Percentiles rank a stretch among this genome's conserved stretches.
Conservation (phyloP, 2,113 vertebrate species). For the Psettodes erumei region DNA sequence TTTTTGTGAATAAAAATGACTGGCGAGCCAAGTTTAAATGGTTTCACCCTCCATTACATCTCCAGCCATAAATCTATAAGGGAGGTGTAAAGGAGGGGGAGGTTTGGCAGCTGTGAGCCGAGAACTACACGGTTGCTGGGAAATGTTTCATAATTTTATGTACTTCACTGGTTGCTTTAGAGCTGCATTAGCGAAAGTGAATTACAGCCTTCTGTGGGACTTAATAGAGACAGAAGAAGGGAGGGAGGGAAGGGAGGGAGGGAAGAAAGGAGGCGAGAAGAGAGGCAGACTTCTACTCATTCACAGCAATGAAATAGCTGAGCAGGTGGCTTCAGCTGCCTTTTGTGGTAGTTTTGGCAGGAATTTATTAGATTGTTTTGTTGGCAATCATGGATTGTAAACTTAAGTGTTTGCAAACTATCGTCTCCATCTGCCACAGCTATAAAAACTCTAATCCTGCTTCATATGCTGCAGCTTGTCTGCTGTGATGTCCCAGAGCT, state of each 20-base stretch:
- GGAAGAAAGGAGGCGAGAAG: not conserved
- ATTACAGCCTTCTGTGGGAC: constrained; percentile 58
- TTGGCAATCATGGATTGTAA: constrained; percentile 18
- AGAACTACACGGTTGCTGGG: constrained; percentile 52
- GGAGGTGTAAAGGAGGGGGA: not conserved
- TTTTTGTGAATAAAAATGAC: not conserved
- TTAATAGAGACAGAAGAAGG: constrained; percentile 14
- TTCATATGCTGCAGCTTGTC: constrained; percentile 31
- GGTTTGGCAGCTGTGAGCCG: constrained; percentile 29
- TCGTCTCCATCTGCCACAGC: constrained; percentile 38
- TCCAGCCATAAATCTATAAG: not conserved
- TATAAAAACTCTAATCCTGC: not conserved
- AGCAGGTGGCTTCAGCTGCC: constrained; percentile 55
- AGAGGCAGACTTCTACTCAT: constrained; percentile 14
- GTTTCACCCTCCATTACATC: not conserved
- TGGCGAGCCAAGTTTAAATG: not conserved
- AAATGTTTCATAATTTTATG: constrained; percentile 65
- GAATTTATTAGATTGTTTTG: constrained; percentile 41
- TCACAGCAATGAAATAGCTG: constrained; percentile 19
- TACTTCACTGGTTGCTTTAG: constrained; percentile 44
- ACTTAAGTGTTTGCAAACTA: constrained; percentile 52
- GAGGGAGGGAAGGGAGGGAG: not conserved
- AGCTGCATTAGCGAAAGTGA: constrained; percentile 72
- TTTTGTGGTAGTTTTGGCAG: constrained; percentile 51
- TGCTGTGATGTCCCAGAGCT: not conserved